Percentiles rank a stretch among this genome's conserved stretches.
phyloP scores from a whole-genome alignment of 2,113 vertebrate genomes.

The Hydrochoerus hydrochaeris region DNA sequence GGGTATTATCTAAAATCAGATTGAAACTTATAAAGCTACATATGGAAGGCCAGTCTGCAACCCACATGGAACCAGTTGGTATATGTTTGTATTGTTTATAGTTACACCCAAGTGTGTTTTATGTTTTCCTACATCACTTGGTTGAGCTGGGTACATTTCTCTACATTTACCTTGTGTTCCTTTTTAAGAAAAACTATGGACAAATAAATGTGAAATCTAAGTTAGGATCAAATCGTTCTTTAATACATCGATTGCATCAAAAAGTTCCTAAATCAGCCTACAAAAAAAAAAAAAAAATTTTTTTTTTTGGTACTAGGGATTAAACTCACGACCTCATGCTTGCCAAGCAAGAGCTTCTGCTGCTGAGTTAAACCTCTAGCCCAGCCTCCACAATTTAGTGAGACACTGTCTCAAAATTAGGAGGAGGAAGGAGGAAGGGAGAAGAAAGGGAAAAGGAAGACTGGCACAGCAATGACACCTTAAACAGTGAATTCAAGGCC shows the following conservation, averaged over 20 bases:
- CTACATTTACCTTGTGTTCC: neutral
- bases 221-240: neutral
- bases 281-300: no score
- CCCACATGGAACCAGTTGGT: neutral
- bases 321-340: no score
- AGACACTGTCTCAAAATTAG: neutral
- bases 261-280: neutral
- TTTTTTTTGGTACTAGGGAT: no score
- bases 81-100: neutral
- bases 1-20: neutral
- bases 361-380: no score
- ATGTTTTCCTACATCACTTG: neutral
- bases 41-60: neutral
- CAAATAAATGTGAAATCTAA: conserved; percentile 14
- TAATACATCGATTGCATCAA: neutral
- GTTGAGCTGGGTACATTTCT: neutral
- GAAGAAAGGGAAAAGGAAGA: neutral
- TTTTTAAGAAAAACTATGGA: neutral
- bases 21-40: neutral
- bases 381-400: neutral
- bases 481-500: neutral
- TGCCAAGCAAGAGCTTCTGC: no score
- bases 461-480: no score
- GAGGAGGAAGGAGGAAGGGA: neutral
- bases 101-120: neutral